phyloP scores from a whole-genome alignment of 37 sponge, comb jelly and placozoan genomes.

The Petrosia ficiformis region DNA sequence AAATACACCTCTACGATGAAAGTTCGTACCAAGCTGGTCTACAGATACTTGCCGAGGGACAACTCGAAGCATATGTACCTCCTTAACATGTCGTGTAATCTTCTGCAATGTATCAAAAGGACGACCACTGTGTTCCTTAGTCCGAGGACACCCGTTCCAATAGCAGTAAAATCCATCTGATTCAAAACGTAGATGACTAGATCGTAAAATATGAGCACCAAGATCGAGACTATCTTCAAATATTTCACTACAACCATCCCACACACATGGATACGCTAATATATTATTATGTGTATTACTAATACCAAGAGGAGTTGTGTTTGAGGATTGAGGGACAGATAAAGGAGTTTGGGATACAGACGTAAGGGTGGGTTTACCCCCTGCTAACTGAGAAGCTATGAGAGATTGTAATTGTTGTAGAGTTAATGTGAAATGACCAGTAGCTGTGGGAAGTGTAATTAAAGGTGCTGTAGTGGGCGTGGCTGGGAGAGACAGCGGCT shows the following conservation, averaged over 20 bases:
- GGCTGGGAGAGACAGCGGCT: constrained; percentile 3
- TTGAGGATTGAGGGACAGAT: neutral
- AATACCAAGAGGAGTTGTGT: neutral
- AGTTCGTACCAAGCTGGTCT: neutral
- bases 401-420: constrained; percentile 1
- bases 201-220: constrained; percentile 31
- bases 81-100: constrained; percentile 52
- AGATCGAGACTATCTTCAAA: constrained; percentile 35
- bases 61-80: constrained; percentile 52
- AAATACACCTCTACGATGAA: neutral
- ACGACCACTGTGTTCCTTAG: constrained; percentile 21
- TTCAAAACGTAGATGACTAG: neutral
- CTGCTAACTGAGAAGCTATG: neutral
- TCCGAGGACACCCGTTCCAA: constrained; percentile 57
- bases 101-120: constrained; percentile 53
- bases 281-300: too few relatives aligned
- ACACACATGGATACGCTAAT: constrained; percentile 30
- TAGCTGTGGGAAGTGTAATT: neutral
- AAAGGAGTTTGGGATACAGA: neutral
- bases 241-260: constrained; percentile 40
- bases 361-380: neutral
- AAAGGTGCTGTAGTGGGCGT: neutral
- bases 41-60: neutral
- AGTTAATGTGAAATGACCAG: constrained; percentile 1
- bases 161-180: constrained; percentile 49